Percentiles rank a stretch among this genome's conserved stretches.
Conservation (phyloP, 2,113 vertebrate species). For the Poeciliopsis prolifica region DNA sequence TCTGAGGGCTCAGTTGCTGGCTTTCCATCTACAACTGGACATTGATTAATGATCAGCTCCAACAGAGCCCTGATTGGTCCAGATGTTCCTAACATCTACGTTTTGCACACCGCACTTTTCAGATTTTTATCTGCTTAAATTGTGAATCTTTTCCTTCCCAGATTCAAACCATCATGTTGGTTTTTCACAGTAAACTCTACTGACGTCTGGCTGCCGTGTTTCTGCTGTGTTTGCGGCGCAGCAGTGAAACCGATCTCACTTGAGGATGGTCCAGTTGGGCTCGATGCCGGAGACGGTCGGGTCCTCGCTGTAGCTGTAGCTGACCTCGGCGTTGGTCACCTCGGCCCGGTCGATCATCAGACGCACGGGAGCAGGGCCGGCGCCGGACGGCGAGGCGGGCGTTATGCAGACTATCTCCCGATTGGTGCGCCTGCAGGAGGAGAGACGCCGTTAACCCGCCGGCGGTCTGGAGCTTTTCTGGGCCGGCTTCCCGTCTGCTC, state of each 20-base stretch:
- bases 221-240: too few species aligned
- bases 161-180: too few species aligned
- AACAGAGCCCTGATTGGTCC: not conserved
- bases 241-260: slow-evolving; percentile 67
- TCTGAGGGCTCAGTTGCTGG: not conserved
- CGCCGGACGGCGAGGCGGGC: slow-evolving; percentile 78
- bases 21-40: not conserved
- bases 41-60: not conserved
- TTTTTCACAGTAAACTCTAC: too few species aligned
- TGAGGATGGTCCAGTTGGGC: slow-evolving; percentile 90
- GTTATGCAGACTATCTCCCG: slow-evolving; percentile 87
- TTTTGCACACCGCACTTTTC: too few species aligned
- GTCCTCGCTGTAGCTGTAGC: slow-evolving; percentile 86
- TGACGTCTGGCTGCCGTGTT: too few species aligned
- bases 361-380: slow-evolving; percentile 80
- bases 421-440: slow-evolving; percentile 77
- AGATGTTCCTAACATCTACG: not conserved
- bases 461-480: too few species aligned
- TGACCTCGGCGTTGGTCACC: slow-evolving; percentile 77
- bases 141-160: too few species aligned
- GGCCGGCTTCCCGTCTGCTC: too few species aligned
- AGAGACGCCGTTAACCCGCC: too few species aligned
- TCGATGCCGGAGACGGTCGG: slow-evolving; percentile 84
- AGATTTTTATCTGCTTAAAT: too few species aligned
- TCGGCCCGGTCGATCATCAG: slow-evolving; percentile 87